Percentiles rank a stretch among this genome's conserved stretches.
Conservation (phyloP, 2,888 invertebrate species). For the Teinopalpus imperialis region DNA sequence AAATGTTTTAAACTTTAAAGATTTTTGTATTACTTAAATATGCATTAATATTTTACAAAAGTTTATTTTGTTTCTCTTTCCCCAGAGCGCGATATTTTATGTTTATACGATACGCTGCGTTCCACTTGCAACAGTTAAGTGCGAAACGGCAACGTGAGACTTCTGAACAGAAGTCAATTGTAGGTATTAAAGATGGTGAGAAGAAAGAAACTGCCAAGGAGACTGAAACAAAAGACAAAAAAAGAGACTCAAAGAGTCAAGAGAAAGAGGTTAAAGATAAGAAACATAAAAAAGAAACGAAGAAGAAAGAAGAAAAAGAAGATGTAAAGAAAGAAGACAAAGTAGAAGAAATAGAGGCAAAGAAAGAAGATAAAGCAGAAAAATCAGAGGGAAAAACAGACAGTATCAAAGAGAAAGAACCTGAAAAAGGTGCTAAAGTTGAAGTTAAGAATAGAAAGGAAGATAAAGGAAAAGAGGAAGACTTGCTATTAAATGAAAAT, state of each 20-base stretch:
- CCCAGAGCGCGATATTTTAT: slow-evolving; percentile 93
- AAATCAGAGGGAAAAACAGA: slow-evolving; percentile 36
- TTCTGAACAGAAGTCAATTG: slow-evolving; percentile 64
- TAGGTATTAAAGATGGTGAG: slow-evolving; percentile 61
- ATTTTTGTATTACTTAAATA: neutral
- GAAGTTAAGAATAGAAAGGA: slow-evolving; percentile 29
- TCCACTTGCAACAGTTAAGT: slow-evolving; percentile 95
- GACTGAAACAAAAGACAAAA: slow-evolving; percentile 45
- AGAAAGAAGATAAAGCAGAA: slow-evolving; percentile 37
- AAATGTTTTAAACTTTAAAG: too few relatives aligned
- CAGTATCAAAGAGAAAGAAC: slow-evolving; percentile 40
- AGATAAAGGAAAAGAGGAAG: slow-evolving; percentile 55
- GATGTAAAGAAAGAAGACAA: slow-evolving; percentile 44
- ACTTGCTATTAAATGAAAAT: slow-evolving; percentile 66
- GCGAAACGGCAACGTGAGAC: slow-evolving; percentile 82
- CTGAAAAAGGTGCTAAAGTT: slow-evolving; percentile 29
- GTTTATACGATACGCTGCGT: slow-evolving; percentile 97
- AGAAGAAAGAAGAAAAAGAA: slow-evolving; percentile 49
- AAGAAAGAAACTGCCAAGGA: slow-evolving; percentile 53
- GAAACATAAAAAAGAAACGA: slow-evolving; percentile 61
- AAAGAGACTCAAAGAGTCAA: slow-evolving; percentile 46
- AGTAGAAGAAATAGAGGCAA: slow-evolving; percentile 45
- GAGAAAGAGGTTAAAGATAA: slow-evolving; percentile 53
- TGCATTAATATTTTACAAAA: neutral
- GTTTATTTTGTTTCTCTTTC: too few relatives aligned